Base-by-base conservation (phyloP, 2,113 vertebrate genomes). In the Nycticebus coucang region DNA sequence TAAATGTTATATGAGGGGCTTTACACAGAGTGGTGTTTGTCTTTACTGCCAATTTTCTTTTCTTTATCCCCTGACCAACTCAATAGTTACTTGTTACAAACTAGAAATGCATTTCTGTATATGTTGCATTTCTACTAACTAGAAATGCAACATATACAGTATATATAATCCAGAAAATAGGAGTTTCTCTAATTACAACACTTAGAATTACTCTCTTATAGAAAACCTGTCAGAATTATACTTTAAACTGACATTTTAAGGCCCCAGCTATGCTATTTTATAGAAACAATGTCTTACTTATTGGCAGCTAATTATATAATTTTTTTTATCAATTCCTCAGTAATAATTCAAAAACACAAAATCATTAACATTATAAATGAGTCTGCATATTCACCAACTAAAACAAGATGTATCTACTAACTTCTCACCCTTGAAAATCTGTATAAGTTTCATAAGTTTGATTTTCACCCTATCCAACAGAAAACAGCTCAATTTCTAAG, bases 221-320 rank as follows among this genome's bases (percentile, higher is more conserved):
- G 74, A 83, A 93, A 91, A 95, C 9, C 6, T 85, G 22, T 74
- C 50, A 88, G 24, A 91, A 87, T 57, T 88, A 57, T 37, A 85
- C n/a, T n/a, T 86, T 95, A 71, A 96, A 95, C 53, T 95, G 18
- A 77, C 17, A 93, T 59, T 17, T 74, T 77, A 92, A 79, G 37
- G 4, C 6, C 18, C 33, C 45, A 5, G 33, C 18, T 78, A 87
- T 28, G 87, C 82, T 41, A 94, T 81, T 83, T 77, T 79, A 93
- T 11, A 82, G 37, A 94, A 97, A 89, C 26, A 80, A 80, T 84
- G 35, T 64, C 68, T 64, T 35, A 71, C 77, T 92, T 84, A 71
- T 50, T 50, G 45, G 7, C 37, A 77, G n/a, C 10, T 86, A 80
- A 60, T 89, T 79, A 88, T 28, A 79, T 72, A 68, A 41, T 41